These are phyloP conservation scores for Sminthurides aquaticus DNA, from an alignment of 2,888 invertebrate species.

Conservation along the genomic window DNA sequence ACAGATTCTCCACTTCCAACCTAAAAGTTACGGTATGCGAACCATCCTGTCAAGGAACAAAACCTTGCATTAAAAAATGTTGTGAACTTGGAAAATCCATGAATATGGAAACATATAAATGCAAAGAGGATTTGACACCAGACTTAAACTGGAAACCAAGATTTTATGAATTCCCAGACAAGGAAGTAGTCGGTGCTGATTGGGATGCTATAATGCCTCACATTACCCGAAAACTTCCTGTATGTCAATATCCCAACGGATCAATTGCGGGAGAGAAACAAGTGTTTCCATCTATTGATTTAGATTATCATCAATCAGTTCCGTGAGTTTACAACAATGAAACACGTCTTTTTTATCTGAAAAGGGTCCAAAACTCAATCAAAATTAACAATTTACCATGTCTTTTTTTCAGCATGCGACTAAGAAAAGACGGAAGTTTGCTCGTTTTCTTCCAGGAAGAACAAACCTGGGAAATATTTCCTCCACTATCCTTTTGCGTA, in stretches of 20 bases:
- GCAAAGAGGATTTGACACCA: neutral
- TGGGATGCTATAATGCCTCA: constrained; percentile 8
- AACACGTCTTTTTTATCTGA: too few species aligned
- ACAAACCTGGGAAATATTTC: neutral
- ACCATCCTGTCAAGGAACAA: constrained; percentile 9
- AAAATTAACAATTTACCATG: too few species aligned
- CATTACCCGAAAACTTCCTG: neutral
- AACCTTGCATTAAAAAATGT: constrained; percentile 16
- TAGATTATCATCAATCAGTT: neutral
- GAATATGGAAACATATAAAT: neutral
- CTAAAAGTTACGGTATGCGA: constrained; percentile 1
- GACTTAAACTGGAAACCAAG: constrained; percentile 9
- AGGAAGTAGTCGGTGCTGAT: neutral
- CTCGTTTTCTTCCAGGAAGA: neutral
- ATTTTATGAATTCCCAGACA: neutral
- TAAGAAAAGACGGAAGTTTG: constrained; percentile 7
- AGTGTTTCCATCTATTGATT: constrained; percentile 4
- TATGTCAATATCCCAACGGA: constrained; percentile 13
- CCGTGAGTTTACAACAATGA: too few species aligned
- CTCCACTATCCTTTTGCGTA: constrained; percentile 7
- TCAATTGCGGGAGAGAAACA: neutral
- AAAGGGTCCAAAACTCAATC: too few species aligned
- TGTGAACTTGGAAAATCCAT: constrained; percentile 14
- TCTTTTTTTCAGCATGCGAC: constrained; percentile 12
- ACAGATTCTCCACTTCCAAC: neutral